Percentiles rank a stretch among this genome's conserved stretches.
These are phyloP conservation scores for Oryzias celebensis DNA, from an alignment of 2,113 vertebrate species.

Conservation along the genomic window DNA sequence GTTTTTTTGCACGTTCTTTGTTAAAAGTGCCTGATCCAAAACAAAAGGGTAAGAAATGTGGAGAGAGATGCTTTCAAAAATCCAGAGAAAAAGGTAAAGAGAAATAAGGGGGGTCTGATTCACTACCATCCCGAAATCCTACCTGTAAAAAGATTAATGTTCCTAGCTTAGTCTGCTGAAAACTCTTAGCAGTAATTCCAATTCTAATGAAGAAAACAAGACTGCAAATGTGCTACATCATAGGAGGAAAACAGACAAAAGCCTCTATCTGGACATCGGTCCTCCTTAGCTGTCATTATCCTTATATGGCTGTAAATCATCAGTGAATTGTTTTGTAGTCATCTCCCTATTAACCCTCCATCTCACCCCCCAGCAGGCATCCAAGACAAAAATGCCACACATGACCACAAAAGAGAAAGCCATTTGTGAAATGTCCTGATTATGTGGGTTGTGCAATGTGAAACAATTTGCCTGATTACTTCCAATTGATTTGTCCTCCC, in stretches of 20 bases:
- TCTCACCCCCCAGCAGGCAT: conserved; percentile 18
- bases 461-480: conserved; percentile 85
- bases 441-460: conserved; percentile 78
- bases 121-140: neutral
- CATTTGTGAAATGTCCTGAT: conserved; percentile 81
- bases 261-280: conserved; percentile 28
- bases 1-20: neutral
- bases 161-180: conserved; percentile 16
- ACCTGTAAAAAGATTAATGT: conserved; percentile 34
- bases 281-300: conserved; percentile 42
- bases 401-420: conserved; percentile 73
- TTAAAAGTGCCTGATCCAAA: too few species aligned
- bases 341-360: conserved; percentile 59
- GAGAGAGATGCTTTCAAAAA: neutral
- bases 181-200: conserved; percentile 34
- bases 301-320: conserved; percentile 62
- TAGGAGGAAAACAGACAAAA: conserved; percentile 26
- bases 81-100: neutral
- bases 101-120: neutral
- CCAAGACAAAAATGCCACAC: conserved; percentile 59
- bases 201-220: conserved; percentile 36
- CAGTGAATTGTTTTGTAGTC: conserved; percentile 60
- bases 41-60: neutral
- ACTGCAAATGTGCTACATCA: conserved; percentile 30
- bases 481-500: conserved; percentile 79